These are phyloP conservation scores for Aegithalos caudatus DNA, from an alignment of 2,113 vertebrate species.

Conservation along the genomic window DNA sequence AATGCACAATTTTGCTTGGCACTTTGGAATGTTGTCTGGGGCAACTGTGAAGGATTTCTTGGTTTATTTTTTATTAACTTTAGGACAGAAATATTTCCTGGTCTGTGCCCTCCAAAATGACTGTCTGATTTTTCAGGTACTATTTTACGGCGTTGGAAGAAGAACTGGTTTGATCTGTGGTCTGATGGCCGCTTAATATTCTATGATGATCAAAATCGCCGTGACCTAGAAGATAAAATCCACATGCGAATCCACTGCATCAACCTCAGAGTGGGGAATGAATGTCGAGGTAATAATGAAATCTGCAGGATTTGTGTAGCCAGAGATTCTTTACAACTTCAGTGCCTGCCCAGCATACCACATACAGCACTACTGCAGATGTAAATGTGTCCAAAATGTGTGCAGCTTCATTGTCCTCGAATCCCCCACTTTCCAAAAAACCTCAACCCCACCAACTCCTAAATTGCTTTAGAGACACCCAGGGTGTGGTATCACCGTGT, in stretches of 20 bases:
- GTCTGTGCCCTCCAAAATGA: background rate
- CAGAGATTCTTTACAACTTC: background rate
- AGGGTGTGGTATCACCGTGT: fast-evolving
- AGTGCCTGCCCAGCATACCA: background rate
- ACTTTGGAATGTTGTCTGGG: background rate
- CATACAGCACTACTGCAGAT: background rate
- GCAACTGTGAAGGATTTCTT: background rate
- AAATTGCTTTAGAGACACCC: background rate
- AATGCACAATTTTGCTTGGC: background rate
- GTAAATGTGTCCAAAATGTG: background rate
- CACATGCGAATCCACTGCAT: slow-evolving; percentile 92
- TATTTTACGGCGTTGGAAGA: slow-evolving; percentile 94
- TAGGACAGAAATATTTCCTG: background rate
- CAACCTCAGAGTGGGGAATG: slow-evolving; percentile 82
- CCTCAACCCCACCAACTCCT: background rate
- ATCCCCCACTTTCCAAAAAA: background rate
- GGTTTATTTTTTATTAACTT: background rate
- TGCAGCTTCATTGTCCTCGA: background rate
- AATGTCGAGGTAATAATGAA: slow-evolving; percentile 81
- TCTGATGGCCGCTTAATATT: slow-evolving; percentile 89
- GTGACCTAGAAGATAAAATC: slow-evolving; percentile 88
- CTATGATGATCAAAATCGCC: slow-evolving; percentile 86
- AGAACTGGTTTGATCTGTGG: slow-evolving; percentile 97
- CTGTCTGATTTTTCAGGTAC: slow-evolving; percentile 76
- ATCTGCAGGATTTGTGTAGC: background rate